Conservation (phyloP, 2,888 invertebrate genomes). For the Drosophila mimetica region DNA sequence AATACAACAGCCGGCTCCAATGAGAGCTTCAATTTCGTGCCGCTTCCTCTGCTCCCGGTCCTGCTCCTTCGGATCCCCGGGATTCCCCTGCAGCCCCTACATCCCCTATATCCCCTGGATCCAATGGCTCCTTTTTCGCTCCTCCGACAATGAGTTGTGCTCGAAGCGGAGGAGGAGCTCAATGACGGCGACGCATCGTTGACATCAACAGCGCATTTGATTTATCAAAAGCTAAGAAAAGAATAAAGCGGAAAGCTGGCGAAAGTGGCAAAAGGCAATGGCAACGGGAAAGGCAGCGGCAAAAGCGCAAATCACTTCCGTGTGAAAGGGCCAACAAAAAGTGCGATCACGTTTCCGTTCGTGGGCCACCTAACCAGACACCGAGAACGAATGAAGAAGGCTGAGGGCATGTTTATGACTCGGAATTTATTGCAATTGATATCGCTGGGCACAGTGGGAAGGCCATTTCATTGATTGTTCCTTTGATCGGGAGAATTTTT, state of each 20-base stretch:
- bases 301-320: constrained; percentile 69
- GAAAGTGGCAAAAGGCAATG: constrained; percentile 54
- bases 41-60: constrained; percentile 15
- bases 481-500: background rate
- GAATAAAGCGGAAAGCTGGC: constrained; percentile 54
- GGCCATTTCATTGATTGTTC: background rate
- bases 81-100: constrained; percentile 16
- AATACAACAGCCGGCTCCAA: constrained; percentile 51
- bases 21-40: constrained; percentile 70
- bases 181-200: constrained; percentile 46
- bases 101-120: constrained; percentile 17
- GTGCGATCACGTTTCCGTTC: constrained; percentile 46
- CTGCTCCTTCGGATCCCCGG: constrained; percentile 6
- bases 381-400: constrained; percentile 8
- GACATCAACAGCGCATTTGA: constrained; percentile 65
- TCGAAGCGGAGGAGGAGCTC: constrained; percentile 59
- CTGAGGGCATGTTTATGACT: constrained; percentile 51
- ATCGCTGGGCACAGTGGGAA: constrained; percentile 8
- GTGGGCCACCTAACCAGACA: constrained; percentile 32
- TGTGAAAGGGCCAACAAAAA: constrained; percentile 43
- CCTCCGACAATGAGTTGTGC: constrained; percentile 64
- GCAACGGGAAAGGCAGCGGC: constrained; percentile 30
- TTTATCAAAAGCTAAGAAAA: constrained; percentile 61
- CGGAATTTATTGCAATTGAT: constrained; percentile 52
- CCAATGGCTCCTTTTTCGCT: constrained; percentile 11